Evolutionary conservation across 2,797 vertebrate genomes (phyloP), one percentile per base, ranked within the genome.

Genomic region (Xerus rutilus): DNA sequence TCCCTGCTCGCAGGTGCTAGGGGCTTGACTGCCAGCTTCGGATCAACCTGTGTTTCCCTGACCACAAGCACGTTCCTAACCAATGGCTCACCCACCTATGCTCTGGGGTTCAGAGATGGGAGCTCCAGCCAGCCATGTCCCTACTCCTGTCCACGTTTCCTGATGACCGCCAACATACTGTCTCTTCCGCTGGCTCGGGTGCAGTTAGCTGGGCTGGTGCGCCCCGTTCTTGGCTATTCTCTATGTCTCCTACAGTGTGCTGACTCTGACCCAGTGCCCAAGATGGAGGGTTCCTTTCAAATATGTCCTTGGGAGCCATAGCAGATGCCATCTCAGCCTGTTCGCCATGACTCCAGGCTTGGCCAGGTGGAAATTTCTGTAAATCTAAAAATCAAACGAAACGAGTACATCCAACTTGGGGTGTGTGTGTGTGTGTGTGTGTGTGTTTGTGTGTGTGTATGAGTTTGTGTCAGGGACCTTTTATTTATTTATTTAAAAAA

Each of bases 1-100:
- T n/a, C 0, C 0, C 52, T 25, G 4, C 17, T n/a, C 25, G 52
- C 28, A 0, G 2, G 2, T 2, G 21, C 15, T 1, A n/a, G 35
- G 11, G 35, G 7, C 35, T 13, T 3, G 35, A 23, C 57, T 17
- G 13, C 11, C 20, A n/a, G 12, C 35, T 39, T 4, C 23, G 3
- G 7, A 5, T 81, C 18, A 21, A 14, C 39, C 65, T 30, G 43
- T 5, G 17, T 32, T 18, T 30, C 32, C 45, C 28, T 14, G 43
- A 43, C 72, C 45, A 5, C 9, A 15, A 43, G 23, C 8, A 35
- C 30, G 25, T 64, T 59, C 76, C 25, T n/a, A 21, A 25, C 4
- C 1, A 7, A n/a, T 0, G 5, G 10, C 57, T 15, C 25, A 7
- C 0, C 18, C 30, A 20, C 9, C 54, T 8, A 62, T 0, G 43